These are phyloP conservation scores for Stegana nigrithorax DNA, from an alignment of 2,888 invertebrate genomes.

Conservation along the genomic window DNA sequence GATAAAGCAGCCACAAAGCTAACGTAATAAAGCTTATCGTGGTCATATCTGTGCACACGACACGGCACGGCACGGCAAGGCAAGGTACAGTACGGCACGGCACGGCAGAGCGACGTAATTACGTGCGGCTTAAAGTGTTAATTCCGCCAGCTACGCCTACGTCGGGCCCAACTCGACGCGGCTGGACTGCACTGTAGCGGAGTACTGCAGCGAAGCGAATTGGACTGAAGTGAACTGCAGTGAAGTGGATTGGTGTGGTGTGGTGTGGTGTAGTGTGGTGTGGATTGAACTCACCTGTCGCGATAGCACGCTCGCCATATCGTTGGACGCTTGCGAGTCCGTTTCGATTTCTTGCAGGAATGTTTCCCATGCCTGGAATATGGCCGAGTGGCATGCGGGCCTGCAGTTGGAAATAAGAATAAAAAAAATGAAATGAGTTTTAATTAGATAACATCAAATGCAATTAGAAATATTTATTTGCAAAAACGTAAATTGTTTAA, in stretches of 20 bases:
- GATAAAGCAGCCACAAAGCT: neutral
- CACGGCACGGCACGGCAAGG: too few species aligned
- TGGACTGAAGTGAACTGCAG: too few species aligned
- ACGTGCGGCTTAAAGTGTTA: neutral
- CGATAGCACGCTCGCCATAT: constrained; percentile 83
- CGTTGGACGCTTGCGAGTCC: constrained; percentile 86
- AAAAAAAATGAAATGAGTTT: neutral
- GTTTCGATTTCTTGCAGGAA: constrained; percentile 91
- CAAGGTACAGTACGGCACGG: too few species aligned
- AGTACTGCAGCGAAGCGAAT: too few species aligned
- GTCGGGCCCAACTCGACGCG: too few species aligned
- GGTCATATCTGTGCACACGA: too few species aligned
- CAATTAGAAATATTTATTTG: neutral
- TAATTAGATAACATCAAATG: neutral
- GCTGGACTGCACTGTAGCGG: too few species aligned
- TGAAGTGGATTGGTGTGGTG: too few species aligned
- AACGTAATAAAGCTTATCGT: neutral
- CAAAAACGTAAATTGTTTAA: neutral
- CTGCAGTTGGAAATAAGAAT: constrained; percentile 68
- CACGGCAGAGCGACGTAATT: neutral
- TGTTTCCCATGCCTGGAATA: constrained; percentile 92
- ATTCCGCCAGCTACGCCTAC: neutral
- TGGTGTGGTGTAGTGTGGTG: too few species aligned
- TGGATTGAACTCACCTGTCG: constrained; percentile 72
- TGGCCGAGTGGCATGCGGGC: constrained; percentile 81